Evolutionary conservation across 2,797 vertebrate species (phyloP), one percentile per base, ranked within the genome.

Genomic region (Selene dorsalis): DNA sequence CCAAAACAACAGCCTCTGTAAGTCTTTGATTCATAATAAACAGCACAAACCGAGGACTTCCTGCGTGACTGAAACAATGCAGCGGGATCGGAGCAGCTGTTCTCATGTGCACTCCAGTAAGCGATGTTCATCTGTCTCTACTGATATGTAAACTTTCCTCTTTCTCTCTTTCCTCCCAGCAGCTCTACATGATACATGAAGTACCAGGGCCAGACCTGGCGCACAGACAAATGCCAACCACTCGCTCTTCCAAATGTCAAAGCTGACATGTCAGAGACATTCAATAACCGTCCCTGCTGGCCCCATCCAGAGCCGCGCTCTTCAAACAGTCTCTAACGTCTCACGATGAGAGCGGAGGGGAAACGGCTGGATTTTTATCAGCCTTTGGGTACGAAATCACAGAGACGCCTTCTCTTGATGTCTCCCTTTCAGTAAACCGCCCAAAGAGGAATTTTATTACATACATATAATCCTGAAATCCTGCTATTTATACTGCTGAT

Each of bases 201-300:
- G 92, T 91, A 79, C 83, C 80, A 69, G 78, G 71, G 61, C 75
- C 71, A 22, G 80, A 85, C 80, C 87, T 84, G 80, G 75, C 28
- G 73, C 71, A 71, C 59, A 93, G 72, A 92, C 84, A 94, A 94
- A 95, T 94, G 93, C 91, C 93, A 94, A 72, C 69, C 83, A 85
- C 88, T 92, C 83, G 65, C 84, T 89, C 84, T 86, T 83, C 78
- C 75, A 95, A 95, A 95, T 94, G 93, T 94, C 94, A 95, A 84
- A 89, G 35, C 52, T 91, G 92, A 93, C 92, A 91, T 88, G 76
- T 80, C 52, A 43, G 14, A 86, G 88, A 90, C 85, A 86, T 93
- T 87, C 84, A 79, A 87, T 84, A 88, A 80, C 77, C 77, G 61
- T 83, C 77, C 74, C 80, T 87, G 88, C 82, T 75, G 79, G 84